Evolutionary conservation across 2,797 vertebrate genomes (phyloP), one percentile per base, ranked within the genome.

Genomic region (Enteromius trimaculatus): DNA sequence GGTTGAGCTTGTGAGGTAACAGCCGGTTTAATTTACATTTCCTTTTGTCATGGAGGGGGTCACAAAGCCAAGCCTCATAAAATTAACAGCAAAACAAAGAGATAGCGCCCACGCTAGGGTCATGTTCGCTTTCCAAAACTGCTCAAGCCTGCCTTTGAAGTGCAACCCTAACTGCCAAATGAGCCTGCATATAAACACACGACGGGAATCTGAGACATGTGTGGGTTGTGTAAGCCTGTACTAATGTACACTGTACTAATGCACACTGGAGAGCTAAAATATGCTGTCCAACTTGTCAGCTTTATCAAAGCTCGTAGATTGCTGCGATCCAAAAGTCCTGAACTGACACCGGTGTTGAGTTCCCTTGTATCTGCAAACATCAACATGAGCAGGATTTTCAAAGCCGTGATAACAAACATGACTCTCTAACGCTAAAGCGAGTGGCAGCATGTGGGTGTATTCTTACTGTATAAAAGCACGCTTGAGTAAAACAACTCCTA

Each of bases 131-230:
- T 85, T 88, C 82, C 85, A 81, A 49, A 77, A 78, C 88, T 83
- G 82, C 87, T 90, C 87, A 89, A 89, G 90, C 87, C 79, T 83
- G 85, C 78, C 88, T 89, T 88, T 91, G 90, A 69, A 87, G 79
- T 34, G 62, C 90, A 92, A 90, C 90, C 71, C 17, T 31, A 58
- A 69, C 81, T 92, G 89, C 76, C 31, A 29, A 83, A 87, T 78
- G 89, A 86, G 85, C 87, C 82, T 78, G 79, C 84, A 85, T 47
- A 87, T 82, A 68, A 80, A 86, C 71, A 83, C 79, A 72, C 72
- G 47, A 76, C 26, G 60, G 47, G 39, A 84, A 79, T 65, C 66
- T 53, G 70, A 84, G 55, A 64, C 66, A 70, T 55, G 66, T 78
- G 53, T 70, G 75, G 64, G 60, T 64, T 64, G 39, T 31, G 60